Base-by-base conservation (phyloP, 2,797 vertebrate genomes). In the Telmatherina bonti region DNA sequence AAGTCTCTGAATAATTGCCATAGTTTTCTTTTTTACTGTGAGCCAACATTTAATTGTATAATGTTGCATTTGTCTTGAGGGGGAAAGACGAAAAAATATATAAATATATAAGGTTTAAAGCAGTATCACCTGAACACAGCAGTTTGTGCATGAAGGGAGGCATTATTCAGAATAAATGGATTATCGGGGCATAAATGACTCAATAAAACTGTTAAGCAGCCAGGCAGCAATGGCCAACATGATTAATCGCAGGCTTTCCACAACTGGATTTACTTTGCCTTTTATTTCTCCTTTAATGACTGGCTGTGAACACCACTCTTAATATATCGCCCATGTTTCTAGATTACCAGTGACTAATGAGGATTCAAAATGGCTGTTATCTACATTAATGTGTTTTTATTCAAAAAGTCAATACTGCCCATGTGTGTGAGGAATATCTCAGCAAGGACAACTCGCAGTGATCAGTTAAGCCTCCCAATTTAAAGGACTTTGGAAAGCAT, bases 201-300 rank as follows among this genome's bases (percentile, higher is more conserved):
- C 92, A 89, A 92, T 92, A 91, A 93, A 92, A 93, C 85, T 90
- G 91, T 91, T 92, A 88, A 91, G 89, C 83, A 88, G 90, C 88
- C 90, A 93, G 92, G 81, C 86, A 90, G 83, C 76, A 79, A 87
- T 87, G 81, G 88, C 91, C 89, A 87, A 88, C 83, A 61, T 92
- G 92, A 94, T 93, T 90, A 91, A 94, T 93, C 43, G 71, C 89
- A 72, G 76, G 82, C 85, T 73, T 90, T 92, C 84, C 85, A 70
- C 77, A 85, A 91, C 83, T 89, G 90, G 91, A 93, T 93, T 93
- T 93, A 93, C 93, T 92, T 91, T 89, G 85, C 84, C 89, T 91
- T 94, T 93, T 92, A 93, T 92, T 93, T 92, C 89, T 87, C 86
- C 85, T 91, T 92, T 93, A 93, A 93, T 91, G 91, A 92, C 86